Base-by-base conservation (phyloP, 2,888 invertebrate genomes). In the Noctua janthina region DNA sequence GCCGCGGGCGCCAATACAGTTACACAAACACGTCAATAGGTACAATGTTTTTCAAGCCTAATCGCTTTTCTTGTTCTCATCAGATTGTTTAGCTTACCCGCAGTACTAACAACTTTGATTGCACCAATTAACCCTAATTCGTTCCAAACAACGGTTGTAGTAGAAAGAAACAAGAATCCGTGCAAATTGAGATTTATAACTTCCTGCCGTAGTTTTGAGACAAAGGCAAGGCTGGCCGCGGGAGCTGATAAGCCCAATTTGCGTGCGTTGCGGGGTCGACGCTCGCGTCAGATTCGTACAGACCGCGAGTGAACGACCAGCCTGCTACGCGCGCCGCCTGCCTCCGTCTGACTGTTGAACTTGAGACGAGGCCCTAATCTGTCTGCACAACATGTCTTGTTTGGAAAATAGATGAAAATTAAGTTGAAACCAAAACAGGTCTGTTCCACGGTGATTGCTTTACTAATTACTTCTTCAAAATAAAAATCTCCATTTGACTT, bases 101-200 rank as follows among this genome's bases (percentile, higher is more conserved):
- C 70, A 43, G n/a, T 29, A 76, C 86, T 82, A 84, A 82, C 82
- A 86, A 82, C 88, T 82, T 85, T 88, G 82, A 90, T 88, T 88
- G 87, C 87, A 78, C 84, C 88, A 88, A 90, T 89, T 89, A 90
- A 89, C 88, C 89, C 78, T 89, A 90, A 90, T 89, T 85, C 83
- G 76, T 83, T 80, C 67, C 87, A 82, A 86, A 83, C 83, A 82
- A 89, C 85, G 64, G 71, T 76, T 43, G 82, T 78, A 73, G 76
- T 66, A 75, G 74, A 87, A 87, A 81, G 77, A 86, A 87, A 87
- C 81, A 81, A 75, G 78, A 86, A 84, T 89, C 84, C 81, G 80
- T 78, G 84, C 86, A 84, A 88, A 89, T 89, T 89, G 85, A 84
- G 81, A 88, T 90, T 90, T 83, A 89, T 88, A 69, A 74, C 82